A percentile compares a stretch with the other conserved stretches of the same genome.
Evolutionary conservation across 1,140 invertebrate genomes (phyloP).

Genomic region (Ylistrum balloti): DNA sequence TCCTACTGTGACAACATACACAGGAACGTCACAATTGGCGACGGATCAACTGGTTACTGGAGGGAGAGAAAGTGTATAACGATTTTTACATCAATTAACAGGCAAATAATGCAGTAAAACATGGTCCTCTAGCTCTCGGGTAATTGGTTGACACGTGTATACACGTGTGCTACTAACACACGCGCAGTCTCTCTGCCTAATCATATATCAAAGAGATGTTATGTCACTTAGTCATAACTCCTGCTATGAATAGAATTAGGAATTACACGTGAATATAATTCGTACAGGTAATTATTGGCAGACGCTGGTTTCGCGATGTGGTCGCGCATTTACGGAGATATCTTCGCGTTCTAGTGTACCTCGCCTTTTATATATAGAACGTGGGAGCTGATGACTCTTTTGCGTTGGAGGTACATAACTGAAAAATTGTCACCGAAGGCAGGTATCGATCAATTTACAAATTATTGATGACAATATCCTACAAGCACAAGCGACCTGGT

Average conservation of each 20-base stretch:
- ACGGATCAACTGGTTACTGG: not conserved
- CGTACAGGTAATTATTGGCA: not conserved
- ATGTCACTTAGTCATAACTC: not conserved
- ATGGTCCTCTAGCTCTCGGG: not conserved
- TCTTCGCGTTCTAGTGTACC: too few species aligned
- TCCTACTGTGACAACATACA: not conserved
- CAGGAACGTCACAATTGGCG: not conserved
- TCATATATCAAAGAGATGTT: constrained; percentile 13
- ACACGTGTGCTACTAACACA: not conserved
- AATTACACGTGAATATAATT: not conserved
- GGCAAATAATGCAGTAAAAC: not conserved
- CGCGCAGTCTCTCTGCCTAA: not conserved
- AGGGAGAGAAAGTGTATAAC: not conserved
- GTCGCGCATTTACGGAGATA: too few species aligned
- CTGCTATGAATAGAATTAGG: not conserved
- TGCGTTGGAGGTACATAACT: too few species aligned
- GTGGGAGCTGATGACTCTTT: too few species aligned
- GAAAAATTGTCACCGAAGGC: too few species aligned
- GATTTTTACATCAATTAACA: constrained; percentile 19
- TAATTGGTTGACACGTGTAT: constrained; percentile 23
- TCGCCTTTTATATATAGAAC: too few species aligned
- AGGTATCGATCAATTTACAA: too few species aligned
- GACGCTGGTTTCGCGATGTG: not conserved
- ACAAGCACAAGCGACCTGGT: too few species aligned
- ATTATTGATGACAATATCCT: too few species aligned